Evolutionary conservation across 1,140 invertebrate species (phyloP), one percentile per base, ranked within the genome.

Genomic region (Geopemphigus sp.): DNA sequence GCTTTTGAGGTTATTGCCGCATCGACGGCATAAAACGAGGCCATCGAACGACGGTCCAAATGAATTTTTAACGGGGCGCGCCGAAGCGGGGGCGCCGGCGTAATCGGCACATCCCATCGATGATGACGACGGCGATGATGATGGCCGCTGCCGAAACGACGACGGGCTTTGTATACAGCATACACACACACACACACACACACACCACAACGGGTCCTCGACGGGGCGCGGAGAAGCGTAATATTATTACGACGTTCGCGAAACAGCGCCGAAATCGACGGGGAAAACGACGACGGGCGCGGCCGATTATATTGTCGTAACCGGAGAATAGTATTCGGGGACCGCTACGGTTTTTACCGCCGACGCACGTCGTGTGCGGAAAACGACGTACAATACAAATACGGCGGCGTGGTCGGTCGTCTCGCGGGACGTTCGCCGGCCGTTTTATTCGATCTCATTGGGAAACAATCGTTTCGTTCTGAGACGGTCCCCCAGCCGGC

Each of bases 41-140:
- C 74, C 57, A 50, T 78, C 45, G 74, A 78, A 78, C 17, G 56
- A 39, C 57, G 19, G 74, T 24, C 32, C 74, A 57, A 61, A 78
- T 78, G 74, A 78, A 78, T 78, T 78, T 63, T 78, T 78, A 78
- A 78, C 74, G 74, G 74, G 17, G 11, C 15, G 19, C 26, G 72
- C 5, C 22, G n/a, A 24, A 15, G 3, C 8, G 45, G 19, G 66
- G 14, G 66, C 24, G 68, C 47, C 47, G 17, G 24, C 19, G 57
- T 63, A 63, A 78, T 63, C 74, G 74, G 45, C 39, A 1, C 57
- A 47, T 78, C 57, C 74, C 56, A 15, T 50, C 47, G 73, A 76
- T 76, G n/a, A n/a, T n/a, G n/a, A n/a, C 32, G 32, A 4, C 32
- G 73, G 61, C 56, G 73, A 76, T 26, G 57, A 76, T 76, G 73